Conservation (phyloP, 92 coral and sea anemone genomes). For the Hydrozoanthus gracilis region DNA sequence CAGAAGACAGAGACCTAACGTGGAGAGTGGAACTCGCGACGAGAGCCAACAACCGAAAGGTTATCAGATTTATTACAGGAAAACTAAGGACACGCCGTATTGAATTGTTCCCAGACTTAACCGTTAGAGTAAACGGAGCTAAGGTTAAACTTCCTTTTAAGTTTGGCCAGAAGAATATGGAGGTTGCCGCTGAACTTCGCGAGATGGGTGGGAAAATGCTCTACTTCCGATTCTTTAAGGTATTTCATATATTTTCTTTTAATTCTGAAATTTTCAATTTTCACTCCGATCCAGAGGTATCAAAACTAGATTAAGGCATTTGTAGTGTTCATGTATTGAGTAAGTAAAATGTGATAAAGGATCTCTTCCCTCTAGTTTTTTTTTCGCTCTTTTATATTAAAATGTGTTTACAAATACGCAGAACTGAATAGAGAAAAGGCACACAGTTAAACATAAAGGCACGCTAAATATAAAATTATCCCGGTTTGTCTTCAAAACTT, state of each 20-base stretch:
- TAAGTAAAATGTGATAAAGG: no score
- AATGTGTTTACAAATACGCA: no score
- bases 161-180: no score
- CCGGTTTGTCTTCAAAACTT: no score
- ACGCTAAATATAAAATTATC: no score
- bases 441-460: no score
- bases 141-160: not conserved
- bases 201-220: not conserved
- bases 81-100: not conserved
- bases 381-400: no score
- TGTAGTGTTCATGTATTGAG: no score
- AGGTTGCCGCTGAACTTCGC: not conserved
- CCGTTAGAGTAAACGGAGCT: not conserved
- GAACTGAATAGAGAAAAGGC: no score
- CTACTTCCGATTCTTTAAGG: slow-evolving; percentile 2
- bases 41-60: not conserved
- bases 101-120: slow-evolving; percentile 7
- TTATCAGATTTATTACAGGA: not conserved
- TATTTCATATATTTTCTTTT: not conserved
- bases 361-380: no score
- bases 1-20: not conserved
- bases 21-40: not conserved
- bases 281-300: no score
- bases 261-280: not conserved
- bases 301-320: no score